Evolutionary conservation across 2,797 vertebrate genomes (phyloP).

Genomic region (Sphaeramia orbicularis): DNA sequence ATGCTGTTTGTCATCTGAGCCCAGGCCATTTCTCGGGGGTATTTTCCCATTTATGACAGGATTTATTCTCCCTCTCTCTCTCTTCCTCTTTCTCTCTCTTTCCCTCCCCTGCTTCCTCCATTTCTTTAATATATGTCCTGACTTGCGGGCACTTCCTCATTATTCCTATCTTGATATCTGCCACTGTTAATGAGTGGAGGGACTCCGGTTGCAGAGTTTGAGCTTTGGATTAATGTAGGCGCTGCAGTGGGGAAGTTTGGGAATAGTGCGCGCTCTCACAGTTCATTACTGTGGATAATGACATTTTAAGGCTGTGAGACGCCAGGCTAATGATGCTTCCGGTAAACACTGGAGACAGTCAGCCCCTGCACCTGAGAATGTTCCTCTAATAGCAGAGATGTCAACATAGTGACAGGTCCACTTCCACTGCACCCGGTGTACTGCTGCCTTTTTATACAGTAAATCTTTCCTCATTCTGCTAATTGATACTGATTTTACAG

Average conservation of each 20-base stretch:
- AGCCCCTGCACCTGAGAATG: conserved; percentile 74
- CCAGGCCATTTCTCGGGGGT: conserved; percentile 69
- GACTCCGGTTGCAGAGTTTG: conserved; percentile 78
- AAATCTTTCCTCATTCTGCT: conserved; percentile 21
- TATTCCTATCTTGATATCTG: conserved; percentile 88
- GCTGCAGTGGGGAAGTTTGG: conserved; percentile 77
- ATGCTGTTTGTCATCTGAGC: conserved; percentile 71
- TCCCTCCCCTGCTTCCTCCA: conserved; percentile 37
- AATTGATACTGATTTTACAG: conserved; percentile 52
- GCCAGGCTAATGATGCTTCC: conserved; percentile 81
- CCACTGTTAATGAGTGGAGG: conserved; percentile 87
- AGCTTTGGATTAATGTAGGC: conserved; percentile 86
- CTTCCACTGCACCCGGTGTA: conserved; percentile 46
- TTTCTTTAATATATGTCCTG: conserved; percentile 81
- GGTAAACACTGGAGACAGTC: conserved; percentile 84
- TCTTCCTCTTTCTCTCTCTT: conserved; percentile 23
- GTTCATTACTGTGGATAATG: conserved; percentile 86
- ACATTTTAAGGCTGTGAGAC: conserved; percentile 84
- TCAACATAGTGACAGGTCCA: conserved; percentile 71
- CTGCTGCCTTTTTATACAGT: conserved; percentile 14
- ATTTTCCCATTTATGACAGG: conserved; percentile 82
- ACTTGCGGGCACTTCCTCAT: conserved; percentile 87
- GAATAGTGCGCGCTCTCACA: conserved; percentile 77
- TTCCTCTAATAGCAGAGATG: conserved; percentile 69
- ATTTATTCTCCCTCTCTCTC: conserved; percentile 42